These are phyloP conservation scores for Melanotaenia pygmaea DNA, from an alignment of 2,797 vertebrate genomes.

Conservation along the genomic window DNA sequence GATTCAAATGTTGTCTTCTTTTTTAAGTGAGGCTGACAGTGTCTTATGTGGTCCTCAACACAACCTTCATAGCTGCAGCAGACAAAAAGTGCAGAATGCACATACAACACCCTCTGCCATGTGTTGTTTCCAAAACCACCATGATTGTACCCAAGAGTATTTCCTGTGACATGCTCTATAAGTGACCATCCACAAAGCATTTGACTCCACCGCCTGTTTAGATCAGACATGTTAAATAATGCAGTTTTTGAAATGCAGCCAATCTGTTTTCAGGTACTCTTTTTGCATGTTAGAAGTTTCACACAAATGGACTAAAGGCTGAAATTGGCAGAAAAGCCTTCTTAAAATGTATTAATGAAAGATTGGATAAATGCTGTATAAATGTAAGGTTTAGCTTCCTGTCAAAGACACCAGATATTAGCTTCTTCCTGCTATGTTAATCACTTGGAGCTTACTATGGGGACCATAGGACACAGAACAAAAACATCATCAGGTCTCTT, in stretches of 20 bases:
- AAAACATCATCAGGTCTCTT: constrained; percentile 60
- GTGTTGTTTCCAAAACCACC: constrained; percentile 19
- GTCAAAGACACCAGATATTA: constrained; percentile 31
- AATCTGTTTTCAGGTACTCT: background rate
- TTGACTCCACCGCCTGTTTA: background rate
- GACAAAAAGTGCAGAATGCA: background rate
- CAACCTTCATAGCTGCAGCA: background rate
- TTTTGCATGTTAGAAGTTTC: background rate
- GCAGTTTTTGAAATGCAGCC: background rate
- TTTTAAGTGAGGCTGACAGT: background rate
- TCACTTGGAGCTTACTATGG: constrained; percentile 24
- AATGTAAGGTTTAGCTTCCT: constrained; percentile 14
- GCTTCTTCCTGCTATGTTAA: constrained; percentile 37
- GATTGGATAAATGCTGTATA: constrained; percentile 20
- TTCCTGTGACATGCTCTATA: constrained; percentile 6
- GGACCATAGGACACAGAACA: constrained; percentile 54
- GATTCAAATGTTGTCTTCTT: constrained; percentile 3
- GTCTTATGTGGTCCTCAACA: background rate
- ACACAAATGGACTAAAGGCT: background rate
- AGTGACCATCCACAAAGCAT: background rate
- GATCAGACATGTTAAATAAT: background rate
- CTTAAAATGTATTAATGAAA: constrained; percentile 16
- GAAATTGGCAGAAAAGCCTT: background rate
- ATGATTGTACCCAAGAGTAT: constrained; percentile 7
- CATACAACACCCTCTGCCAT: background rate